These are phyloP conservation scores for Drosophila varians DNA, from an alignment of 1,140 invertebrate species.

Conservation along the genomic window DNA sequence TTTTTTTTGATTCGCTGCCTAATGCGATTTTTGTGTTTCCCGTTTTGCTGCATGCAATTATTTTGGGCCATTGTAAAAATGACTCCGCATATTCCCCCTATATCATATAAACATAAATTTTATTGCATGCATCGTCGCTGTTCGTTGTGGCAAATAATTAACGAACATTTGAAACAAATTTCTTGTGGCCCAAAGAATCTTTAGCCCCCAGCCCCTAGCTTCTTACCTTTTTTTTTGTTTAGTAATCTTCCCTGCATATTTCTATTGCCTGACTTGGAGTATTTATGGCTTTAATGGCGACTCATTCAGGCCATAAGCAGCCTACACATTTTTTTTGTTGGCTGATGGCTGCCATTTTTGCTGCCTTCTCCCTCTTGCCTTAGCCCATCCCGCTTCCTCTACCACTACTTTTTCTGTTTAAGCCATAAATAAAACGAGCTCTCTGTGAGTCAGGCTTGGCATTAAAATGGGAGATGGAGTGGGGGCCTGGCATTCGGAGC, in stretches of 20 bases:
- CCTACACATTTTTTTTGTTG: slow-evolving; percentile 18
- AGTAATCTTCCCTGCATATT: slow-evolving; percentile 30
- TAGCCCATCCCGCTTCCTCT: slow-evolving; percentile 9
- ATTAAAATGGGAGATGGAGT: slow-evolving; percentile 10
- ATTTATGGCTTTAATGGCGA: slow-evolving; percentile 79
- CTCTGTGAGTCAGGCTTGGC: slow-evolving; percentile 39
- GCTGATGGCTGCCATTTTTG: slow-evolving; percentile 62
- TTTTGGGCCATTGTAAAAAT: slow-evolving; percentile 48
- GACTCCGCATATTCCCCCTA: neutral
- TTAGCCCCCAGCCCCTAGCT: neutral
- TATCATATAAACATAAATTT: slow-evolving; percentile 71
- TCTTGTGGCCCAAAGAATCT: slow-evolving; percentile 45
- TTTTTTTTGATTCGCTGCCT: slow-evolving; percentile 1
- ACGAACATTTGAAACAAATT: slow-evolving; percentile 80
- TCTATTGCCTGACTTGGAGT: slow-evolving; percentile 42
- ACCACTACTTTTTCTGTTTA: neutral
- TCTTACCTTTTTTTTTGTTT: neutral
- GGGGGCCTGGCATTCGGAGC: slow-evolving; percentile 9
- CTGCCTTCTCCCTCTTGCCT: slow-evolving; percentile 1
- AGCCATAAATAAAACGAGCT: slow-evolving; percentile 53
- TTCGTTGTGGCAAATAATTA: slow-evolving; percentile 73
- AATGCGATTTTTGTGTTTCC: slow-evolving; percentile 29
- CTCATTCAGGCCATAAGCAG: slow-evolving; percentile 53
- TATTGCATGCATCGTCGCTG: slow-evolving; percentile 67
- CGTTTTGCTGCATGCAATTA: slow-evolving; percentile 61